Evolutionary conservation across 2,113 vertebrate species (phyloP), one percentile per base, ranked within the genome.

Genomic region (Tachycineta bicolor): DNA sequence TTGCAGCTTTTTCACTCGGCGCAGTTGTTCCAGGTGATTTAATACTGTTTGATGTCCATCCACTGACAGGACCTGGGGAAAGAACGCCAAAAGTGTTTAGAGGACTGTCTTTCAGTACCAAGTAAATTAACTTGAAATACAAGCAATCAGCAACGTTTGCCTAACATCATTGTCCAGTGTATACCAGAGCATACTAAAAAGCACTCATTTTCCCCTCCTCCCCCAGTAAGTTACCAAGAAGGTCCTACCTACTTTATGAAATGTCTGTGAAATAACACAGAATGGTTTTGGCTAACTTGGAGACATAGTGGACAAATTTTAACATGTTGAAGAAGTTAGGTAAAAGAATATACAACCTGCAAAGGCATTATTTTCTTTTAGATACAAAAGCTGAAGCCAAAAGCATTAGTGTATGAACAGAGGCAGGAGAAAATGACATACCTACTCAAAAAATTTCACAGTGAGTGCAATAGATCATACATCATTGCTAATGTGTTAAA

Each of bases 21-120:
- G 85, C 93, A 93, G 89, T 60, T 78, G 49, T 96, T 96, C 88
- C 97, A 77, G 93, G 80, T 44, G 90, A 49, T 83, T 95, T 78
- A 31, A 55, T 73, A 33, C 93, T 97, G 82, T 98, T 99, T 71
- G 98, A 97, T 82, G 97, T 97, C 93, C 97, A 97, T 68, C 98
- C 98, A 50, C 98, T 98, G 76, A 98, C 98, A 47, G 98, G 97
- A 46, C 97, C 98, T 97, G 97, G 6, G 17, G 65, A 83, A 92
- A 85, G 26, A 96, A 41, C 1, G 9, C 11, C 87, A 87, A 76
- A 84, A 94, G 34, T 44, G 53, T 60, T 95, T 65, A 94, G 71
- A 83, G 81, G 56, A 81, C 43, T 22, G 21, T 87, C 47, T 67
- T 69, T 69, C 34, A 46, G 46, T 56, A 76, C 20, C 31, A 63